These are phyloP conservation scores for Ochropleura leucogaster DNA, from an alignment of 2,888 invertebrate species.

Conservation along the genomic window DNA sequence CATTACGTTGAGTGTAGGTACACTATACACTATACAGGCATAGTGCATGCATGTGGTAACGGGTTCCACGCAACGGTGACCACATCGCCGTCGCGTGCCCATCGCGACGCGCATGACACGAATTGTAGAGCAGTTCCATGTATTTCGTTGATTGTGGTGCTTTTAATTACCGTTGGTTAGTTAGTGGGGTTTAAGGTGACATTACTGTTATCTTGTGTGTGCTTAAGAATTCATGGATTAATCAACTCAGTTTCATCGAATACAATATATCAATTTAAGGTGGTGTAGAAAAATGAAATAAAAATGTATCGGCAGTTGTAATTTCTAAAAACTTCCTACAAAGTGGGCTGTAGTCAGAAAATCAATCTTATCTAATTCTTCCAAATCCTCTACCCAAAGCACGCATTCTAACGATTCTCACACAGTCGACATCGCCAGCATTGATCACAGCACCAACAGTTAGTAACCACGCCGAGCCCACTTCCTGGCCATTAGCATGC, in stretches of 20 bases:
- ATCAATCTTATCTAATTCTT: not conserved
- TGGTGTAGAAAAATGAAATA: too few species aligned
- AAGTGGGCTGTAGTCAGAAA: too few species aligned
- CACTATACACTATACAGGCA: slow-evolving; percentile 26
- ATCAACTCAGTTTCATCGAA: not conserved
- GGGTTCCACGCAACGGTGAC: slow-evolving; percentile 65
- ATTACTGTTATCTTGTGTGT: slow-evolving; percentile 1
- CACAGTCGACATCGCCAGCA: slow-evolving; percentile 3
- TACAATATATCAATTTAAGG: not conserved
- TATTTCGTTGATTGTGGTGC: slow-evolving; percentile 21
- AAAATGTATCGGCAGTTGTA: not conserved
- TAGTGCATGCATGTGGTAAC: slow-evolving; percentile 50
- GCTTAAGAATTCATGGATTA: not conserved
- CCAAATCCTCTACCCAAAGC: slow-evolving; percentile 21
- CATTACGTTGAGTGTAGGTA: slow-evolving; percentile 35
- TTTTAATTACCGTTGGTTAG: slow-evolving; percentile 35
- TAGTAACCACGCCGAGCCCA: slow-evolving; percentile 35
- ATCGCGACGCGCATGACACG: slow-evolving; percentile 38
- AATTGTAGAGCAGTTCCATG: slow-evolving; percentile 50
- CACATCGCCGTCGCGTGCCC: slow-evolving; percentile 54
- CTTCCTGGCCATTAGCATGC: slow-evolving; percentile 73
- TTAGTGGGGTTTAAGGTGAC: slow-evolving; percentile 7
- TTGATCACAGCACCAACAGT: slow-evolving; percentile 41
- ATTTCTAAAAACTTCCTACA: not conserved
- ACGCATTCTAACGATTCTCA: slow-evolving; percentile 29